Percentiles rank a stretch among this genome's conserved stretches.
phyloP scores from a whole-genome alignment of 2,888 invertebrate species.

The Zygothrica quintamaculata region DNA sequence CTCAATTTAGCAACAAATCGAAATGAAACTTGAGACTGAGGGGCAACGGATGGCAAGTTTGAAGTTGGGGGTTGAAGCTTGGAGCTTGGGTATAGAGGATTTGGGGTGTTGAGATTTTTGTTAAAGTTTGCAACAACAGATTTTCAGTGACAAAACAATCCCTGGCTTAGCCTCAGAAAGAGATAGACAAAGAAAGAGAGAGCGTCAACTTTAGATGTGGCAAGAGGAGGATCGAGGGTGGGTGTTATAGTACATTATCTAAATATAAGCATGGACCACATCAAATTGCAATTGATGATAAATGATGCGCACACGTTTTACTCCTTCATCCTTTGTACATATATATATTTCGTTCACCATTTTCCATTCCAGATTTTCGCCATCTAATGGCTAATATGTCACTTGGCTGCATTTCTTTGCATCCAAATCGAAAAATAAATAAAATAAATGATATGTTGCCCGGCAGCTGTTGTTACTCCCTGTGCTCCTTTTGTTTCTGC shows the following conservation, averaged over 20 bases:
- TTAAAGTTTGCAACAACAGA: conserved; percentile 4
- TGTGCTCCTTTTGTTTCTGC: not conserved
- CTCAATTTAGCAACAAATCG: conserved; percentile 21
- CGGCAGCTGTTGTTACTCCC: conserved; percentile 23
- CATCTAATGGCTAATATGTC: conserved; percentile 66
- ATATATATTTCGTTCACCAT: conserved; percentile 4
- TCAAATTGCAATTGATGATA: conserved; percentile 75
- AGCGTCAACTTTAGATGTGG: too few relatives aligned
- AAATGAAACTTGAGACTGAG: not conserved
- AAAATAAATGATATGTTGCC: conserved; percentile 67
- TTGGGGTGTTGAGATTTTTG: too few relatives aligned
- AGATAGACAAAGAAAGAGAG: too few relatives aligned
- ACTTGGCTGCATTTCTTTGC: conserved; percentile 66
- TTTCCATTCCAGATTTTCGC: conserved; percentile 1
- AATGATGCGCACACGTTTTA: conserved; percentile 58
- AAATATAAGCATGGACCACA: conserved; percentile 24
- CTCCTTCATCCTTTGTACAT: conserved; percentile 5
- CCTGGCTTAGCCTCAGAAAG: not conserved
- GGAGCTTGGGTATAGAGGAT: too few relatives aligned
- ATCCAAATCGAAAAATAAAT: conserved; percentile 77
- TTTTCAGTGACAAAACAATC: conserved; percentile 1
- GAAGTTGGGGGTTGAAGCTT: not conserved
- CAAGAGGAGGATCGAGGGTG: conserved; percentile 1
- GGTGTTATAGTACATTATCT: conserved; percentile 19
- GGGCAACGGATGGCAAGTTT: too few relatives aligned